Base-by-base conservation (phyloP, 1,140 invertebrate genomes). In the Centruroides sculpturatus region DNA sequence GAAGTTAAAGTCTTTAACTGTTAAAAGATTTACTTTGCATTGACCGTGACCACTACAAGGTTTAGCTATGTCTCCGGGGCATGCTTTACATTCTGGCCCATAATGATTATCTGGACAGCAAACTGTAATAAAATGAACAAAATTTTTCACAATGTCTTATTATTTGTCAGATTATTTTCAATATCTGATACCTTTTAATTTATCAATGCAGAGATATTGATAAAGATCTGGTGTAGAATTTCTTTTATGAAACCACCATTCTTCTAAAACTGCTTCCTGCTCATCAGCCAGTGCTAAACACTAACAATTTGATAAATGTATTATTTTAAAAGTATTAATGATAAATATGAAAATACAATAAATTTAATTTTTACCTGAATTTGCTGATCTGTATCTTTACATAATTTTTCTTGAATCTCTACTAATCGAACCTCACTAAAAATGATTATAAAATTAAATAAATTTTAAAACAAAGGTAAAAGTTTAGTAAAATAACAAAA, bases 101-200 rank as follows among this genome's bases (percentile, higher is more conserved):
- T 78, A 98, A 64, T 91, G 89, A 66, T 85, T 81, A 54, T 83
- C 79, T 1, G 89, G 87, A 73, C 95, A 98, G 72, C 95, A 98
- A 3, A 82, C 79, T 72, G 60, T 36, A 71, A 67, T 63, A 51
- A 57, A n/a, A n/a, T n/a, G 0, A 23, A 23, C 23, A 23, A 41
- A 41, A 41, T 3, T 6, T 41, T 41, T 41, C 8, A 41, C 8
- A 41, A 41, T 6, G 41, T 8, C 41, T 41, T 41, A 41, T 41
- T 41, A 6, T 41, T 23, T 23, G 23, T 23, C 23, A 23, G 23
- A 23, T 23, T 41, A 3, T 46, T n/a, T 4, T 7, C 12, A 3
- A 47, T n/a, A n/a, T 11, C n/a, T 61, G 11, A 41, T 69, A 74
- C 75, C 73, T 74, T 85, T 75, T n/a, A 90, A 71, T 63, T 82